Percentiles rank a stretch among this genome's conserved stretches.
Evolutionary conservation across 2,888 invertebrate species (phyloP).

Genomic region (Deilephila elpenor): DNA sequence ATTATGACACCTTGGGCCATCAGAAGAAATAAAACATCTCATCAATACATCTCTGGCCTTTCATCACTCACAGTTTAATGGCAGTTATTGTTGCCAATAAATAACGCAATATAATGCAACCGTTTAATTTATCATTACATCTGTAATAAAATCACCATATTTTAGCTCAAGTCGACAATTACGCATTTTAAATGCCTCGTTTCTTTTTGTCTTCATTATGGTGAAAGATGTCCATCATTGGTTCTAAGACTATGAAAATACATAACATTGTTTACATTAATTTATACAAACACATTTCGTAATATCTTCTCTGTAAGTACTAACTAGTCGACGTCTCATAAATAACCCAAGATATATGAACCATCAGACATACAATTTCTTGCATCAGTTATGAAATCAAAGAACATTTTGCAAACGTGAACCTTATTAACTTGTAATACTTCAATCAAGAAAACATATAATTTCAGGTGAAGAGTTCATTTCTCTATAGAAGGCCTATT

Average conservation of each 20-base stretch:
- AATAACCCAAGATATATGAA: too few relatives aligned
- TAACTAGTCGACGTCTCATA: background rate
- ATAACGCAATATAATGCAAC: background rate
- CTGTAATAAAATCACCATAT: too few relatives aligned
- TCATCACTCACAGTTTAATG: background rate
- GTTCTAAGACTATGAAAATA: too few relatives aligned
- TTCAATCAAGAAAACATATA: background rate
- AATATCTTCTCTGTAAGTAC: background rate
- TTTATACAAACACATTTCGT: too few relatives aligned
- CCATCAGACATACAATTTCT: too few relatives aligned
- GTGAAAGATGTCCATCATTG: too few relatives aligned
- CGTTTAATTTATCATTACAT: background rate
- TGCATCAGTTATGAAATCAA: background rate
- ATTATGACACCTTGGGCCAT: background rate
- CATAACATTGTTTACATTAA: too few relatives aligned
- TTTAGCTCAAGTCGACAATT: too few relatives aligned
- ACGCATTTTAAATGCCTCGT: too few relatives aligned
- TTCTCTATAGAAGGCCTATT: background rate
- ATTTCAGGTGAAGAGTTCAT: background rate
- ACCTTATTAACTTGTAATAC: background rate
- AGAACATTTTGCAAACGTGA: background rate
- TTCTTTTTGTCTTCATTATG: too few relatives aligned
- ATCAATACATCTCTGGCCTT: background rate
- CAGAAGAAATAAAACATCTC: background rate
- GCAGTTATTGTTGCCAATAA: slow-evolving; percentile 5